phyloP scores from a whole-genome alignment of 2,797 vertebrate species.

The Myotis myotis region DNA sequence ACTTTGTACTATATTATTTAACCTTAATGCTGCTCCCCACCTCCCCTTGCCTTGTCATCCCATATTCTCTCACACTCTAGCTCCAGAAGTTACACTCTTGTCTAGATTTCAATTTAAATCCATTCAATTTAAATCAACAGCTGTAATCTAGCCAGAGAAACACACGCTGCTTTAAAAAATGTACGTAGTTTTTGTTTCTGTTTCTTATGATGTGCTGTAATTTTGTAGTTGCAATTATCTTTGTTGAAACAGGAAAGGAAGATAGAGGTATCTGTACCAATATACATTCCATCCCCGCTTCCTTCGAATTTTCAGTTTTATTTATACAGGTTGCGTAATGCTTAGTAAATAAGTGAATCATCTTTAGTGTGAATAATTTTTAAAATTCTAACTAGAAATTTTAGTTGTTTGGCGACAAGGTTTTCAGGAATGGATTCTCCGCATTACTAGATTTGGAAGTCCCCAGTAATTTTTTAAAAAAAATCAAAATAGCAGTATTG shows the following conservation, averaged over 20 bases:
- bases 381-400: not conserved
- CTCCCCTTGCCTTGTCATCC: rapidly evolving
- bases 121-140: not conserved
- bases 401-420: not conserved
- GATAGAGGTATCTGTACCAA: not conserved
- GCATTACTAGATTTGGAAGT: not conserved
- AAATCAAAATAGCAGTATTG: not conserved
- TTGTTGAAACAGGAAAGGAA: not conserved
- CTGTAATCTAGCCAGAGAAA: not conserved
- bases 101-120: not conserved
- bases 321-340: not conserved
- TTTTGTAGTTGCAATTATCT: not conserved
- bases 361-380: not conserved
- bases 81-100: not conserved
- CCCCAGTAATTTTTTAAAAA: not conserved
- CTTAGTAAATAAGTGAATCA: not conserved
- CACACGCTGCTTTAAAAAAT: not conserved
- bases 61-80: not conserved
- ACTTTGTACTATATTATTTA: not conserved
- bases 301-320: not conserved
- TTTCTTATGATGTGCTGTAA: not conserved
- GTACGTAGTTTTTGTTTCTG: not conserved
- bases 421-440: not conserved
- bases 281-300: not conserved
- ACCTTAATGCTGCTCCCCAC: not conserved